Percentiles rank a stretch among this genome's conserved stretches.
Conservation (phyloP, 1,140 invertebrate species). For the Macrobrachium nipponense region DNA sequence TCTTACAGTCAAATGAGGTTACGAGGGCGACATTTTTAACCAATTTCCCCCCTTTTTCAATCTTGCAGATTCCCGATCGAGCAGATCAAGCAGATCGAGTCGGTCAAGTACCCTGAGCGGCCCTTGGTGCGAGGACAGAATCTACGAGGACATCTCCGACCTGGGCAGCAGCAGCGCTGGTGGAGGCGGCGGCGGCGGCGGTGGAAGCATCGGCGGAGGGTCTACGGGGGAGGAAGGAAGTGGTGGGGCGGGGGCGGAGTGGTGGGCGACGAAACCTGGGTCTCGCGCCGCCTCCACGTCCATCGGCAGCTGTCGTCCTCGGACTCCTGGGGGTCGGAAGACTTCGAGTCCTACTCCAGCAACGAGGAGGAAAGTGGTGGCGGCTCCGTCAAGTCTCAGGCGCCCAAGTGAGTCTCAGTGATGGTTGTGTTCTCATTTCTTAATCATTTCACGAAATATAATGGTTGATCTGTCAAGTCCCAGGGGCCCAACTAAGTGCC, state of each 20-base stretch:
- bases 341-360: slow-evolving; percentile 64
- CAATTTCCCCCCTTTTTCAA: background rate
- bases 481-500: no score
- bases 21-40: background rate
- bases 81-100: slow-evolving; percentile 56
- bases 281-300: slow-evolving; percentile 59
- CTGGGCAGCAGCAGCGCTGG: slow-evolving; percentile 30
- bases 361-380: slow-evolving; percentile 63
- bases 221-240: slow-evolving; percentile 18
- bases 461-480: no score
- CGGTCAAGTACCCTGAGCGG: slow-evolving; percentile 55
- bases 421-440: no score
- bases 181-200: slow-evolving; percentile 28
- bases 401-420: slow-evolving; percentile 43
- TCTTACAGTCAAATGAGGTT: background rate
- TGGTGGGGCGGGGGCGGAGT: slow-evolving; percentile 24
- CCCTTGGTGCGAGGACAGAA: slow-evolving; percentile 54
- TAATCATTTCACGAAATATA: background rate
- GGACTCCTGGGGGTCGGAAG: slow-evolving; percentile 64
- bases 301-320: slow-evolving; percentile 63
- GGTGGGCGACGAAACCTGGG: slow-evolving; percentile 52
- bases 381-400: slow-evolving; percentile 47
- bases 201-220: slow-evolving; percentile 24
- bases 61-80: slow-evolving; percentile 50
- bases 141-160: slow-evolving; percentile 55